phyloP scores from a whole-genome alignment of 1,140 invertebrate species.

The Drosophila sproati region DNA sequence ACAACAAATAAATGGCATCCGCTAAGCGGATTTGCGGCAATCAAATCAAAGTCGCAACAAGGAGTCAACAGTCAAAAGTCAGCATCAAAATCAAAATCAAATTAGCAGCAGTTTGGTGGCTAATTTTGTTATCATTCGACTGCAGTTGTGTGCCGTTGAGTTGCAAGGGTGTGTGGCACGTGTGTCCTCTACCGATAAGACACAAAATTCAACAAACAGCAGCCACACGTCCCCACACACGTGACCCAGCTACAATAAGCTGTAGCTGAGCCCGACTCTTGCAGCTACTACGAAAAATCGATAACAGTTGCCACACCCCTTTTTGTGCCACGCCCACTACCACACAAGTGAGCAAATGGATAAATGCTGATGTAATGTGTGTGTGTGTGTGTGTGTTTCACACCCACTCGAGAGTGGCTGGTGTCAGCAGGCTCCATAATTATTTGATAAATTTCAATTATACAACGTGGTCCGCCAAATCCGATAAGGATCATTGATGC shows the following conservation, averaged over 20 bases:
- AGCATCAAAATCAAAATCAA: constrained; percentile 77
- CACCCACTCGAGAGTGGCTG: constrained; percentile 55
- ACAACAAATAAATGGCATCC: constrained; percentile 39
- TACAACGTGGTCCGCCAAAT: constrained; percentile 4
- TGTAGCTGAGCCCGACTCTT: neutral
- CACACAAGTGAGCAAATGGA: neutral
- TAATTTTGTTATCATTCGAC: constrained; percentile 72
- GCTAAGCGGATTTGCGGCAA: constrained; percentile 70
- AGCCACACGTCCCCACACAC: constrained; percentile 61
- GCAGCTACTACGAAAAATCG: constrained; percentile 1
- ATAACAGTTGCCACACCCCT: no score
- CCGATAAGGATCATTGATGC: constrained; percentile 6
- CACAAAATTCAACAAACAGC: constrained; percentile 50
- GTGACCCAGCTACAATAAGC: constrained; percentile 46
- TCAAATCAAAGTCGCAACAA: constrained; percentile 59
- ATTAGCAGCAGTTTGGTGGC: constrained; percentile 77
- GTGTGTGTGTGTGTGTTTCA: constrained; percentile 39
- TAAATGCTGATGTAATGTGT: neutral
- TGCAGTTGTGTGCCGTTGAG: constrained; percentile 22
- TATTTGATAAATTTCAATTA: constrained; percentile 71
- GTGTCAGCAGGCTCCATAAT: constrained; percentile 37
- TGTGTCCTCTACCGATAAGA: constrained; percentile 62
- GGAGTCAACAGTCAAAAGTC: constrained; percentile 28
- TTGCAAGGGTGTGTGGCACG: constrained; percentile 38
- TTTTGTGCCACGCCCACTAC: no score